phyloP scores from a whole-genome alignment of 2,888 invertebrate genomes.

The Eumacrocentrus americanus region DNA sequence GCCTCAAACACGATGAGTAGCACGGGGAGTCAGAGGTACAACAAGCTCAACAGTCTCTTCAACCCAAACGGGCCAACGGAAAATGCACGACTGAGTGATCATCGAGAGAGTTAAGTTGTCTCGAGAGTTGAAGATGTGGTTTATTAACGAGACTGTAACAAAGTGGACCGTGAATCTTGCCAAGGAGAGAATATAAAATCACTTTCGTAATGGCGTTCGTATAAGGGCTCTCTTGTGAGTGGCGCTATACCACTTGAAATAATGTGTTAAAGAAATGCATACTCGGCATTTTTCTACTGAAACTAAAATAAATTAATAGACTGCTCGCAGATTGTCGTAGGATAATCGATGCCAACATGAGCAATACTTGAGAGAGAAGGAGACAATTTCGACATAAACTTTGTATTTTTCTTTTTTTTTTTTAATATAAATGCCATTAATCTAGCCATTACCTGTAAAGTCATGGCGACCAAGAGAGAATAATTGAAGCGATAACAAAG shows the following conservation, averaged over 20 bases:
- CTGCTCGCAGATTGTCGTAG: conserved; percentile 2
- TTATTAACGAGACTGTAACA: not conserved
- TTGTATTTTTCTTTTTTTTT: not conserved
- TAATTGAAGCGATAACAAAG: conserved; percentile 4
- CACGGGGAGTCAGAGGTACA: conserved; percentile 58
- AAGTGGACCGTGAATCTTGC: conserved; percentile 12
- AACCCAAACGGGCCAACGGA: conserved; percentile 50
- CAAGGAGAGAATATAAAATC: conserved; percentile 1
- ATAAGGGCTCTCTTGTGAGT: not conserved
- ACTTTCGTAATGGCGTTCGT: not conserved
- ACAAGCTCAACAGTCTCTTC: conserved; percentile 56
- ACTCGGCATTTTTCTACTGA: not conserved
- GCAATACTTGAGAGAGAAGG: conserved; percentile 11
- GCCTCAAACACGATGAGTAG: conserved; percentile 58
- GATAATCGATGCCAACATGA: conserved; percentile 12
- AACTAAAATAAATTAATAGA: not conserved
- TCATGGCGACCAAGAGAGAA: conserved; percentile 4
- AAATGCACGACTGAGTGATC: conserved; percentile 52
- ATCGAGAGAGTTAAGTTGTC: conserved; percentile 55
- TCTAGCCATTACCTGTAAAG: not conserved
- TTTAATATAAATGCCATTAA: conserved; percentile 16
- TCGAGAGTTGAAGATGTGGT: conserved; percentile 4
- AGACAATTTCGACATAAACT: conserved; percentile 3
- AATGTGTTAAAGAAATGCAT: not conserved
- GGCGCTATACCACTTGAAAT: not conserved